Conservation (phyloP, 2,888 invertebrate genomes). For the Cyaniris semiargus region DNA sequence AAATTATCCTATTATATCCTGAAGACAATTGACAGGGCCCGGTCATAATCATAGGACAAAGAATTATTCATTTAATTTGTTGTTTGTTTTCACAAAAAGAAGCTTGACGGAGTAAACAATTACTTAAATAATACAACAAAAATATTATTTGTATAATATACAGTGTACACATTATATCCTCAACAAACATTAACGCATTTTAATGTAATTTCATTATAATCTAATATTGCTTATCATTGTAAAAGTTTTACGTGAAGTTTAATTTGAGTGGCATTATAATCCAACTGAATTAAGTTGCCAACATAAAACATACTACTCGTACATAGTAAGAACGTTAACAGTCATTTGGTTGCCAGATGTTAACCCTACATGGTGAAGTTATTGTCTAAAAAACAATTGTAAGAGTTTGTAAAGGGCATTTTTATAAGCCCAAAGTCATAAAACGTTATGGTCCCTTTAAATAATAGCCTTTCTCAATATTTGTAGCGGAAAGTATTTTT, state of each 20-base stretch:
- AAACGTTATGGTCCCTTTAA: neutral
- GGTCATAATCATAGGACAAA: neutral
- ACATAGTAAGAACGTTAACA: neutral
- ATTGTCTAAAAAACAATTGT: neutral
- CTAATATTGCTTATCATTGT: too few species aligned
- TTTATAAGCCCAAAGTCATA: neutral
- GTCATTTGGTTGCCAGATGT: neutral
- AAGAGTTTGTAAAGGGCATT: neutral
- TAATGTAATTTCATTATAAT: too few species aligned
- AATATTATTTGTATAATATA: too few species aligned
- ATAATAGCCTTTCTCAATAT: neutral
- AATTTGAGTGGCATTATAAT: neutral
- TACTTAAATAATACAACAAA: too few species aligned
- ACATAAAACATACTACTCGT: too few species aligned
- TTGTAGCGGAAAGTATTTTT: neutral
- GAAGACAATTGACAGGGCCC: neutral
- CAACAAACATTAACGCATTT: too few species aligned
- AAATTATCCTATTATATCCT: neutral
- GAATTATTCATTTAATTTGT: constrained; percentile 9
- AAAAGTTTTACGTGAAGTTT: too few species aligned
- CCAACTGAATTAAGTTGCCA: neutral
- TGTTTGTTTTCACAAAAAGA: neutral
- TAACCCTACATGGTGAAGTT: neutral
- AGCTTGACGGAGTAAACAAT: neutral
- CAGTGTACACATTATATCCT: too few species aligned